Base-by-base conservation (phyloP, 2,113 vertebrate species). In the Tringa solitaria region DNA sequence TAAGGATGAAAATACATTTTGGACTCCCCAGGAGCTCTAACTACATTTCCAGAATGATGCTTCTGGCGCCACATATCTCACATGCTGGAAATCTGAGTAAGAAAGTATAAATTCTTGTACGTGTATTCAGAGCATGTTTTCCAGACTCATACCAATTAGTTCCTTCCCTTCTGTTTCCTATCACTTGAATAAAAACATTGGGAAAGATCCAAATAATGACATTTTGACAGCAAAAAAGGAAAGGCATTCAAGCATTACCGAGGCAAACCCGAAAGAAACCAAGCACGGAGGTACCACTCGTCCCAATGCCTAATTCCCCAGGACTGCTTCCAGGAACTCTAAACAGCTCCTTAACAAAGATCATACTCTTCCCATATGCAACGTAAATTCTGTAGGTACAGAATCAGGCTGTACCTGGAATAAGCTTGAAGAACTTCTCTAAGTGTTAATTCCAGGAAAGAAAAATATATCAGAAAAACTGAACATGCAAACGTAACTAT, bases 151-250 rank as follows among this genome's bases (percentile, higher is more conserved):
- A 92, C 74, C 89, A 96, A 95, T 95, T 96, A 96, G 87, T 65
- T 79, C 89, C 57, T 91, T 93, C 74, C 93, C 93, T 94, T 96
- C 91, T 96, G 95, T 82, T 97, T 93, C 91, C 81, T 85, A 95
- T 95, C 87, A 91, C 61, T 94, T 50, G 81, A 93, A 93, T 60
- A 72, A 85, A 96, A 95, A 97, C 81, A 95, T 61, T 94, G 93
- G 89, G 70, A 93, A 94, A 82, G 84, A 94, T 87, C 94, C 96
- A 95, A 93, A 89, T 75, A 85, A 92, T 76, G 95, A 95, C 84
- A 95, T 94, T 95, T 79, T 91, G 77, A 91, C 74, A 94, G 93
- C 14, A 73, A 75, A 89, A 89, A 96, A 76, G 81, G 61, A 87
- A 92, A 95, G 53, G 45, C 77, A 65, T 79, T 73, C 65, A 85